Evolutionary conservation across 1,140 invertebrate genomes (phyloP), one percentile per base, ranked within the genome.

Genomic region (Drosophila guanche): DNA sequence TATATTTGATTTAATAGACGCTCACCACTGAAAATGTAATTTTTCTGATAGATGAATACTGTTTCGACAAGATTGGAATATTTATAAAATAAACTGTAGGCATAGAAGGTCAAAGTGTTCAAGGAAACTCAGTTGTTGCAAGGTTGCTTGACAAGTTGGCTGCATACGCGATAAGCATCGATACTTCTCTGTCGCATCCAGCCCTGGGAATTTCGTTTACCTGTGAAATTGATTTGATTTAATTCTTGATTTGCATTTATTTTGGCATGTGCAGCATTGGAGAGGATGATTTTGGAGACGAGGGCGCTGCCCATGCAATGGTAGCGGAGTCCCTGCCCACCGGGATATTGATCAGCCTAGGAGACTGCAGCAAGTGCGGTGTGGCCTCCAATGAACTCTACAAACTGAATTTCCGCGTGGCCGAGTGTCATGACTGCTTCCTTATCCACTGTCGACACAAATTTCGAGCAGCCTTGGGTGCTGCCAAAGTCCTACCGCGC

Each of bases 221-320:
- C 43, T 48, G 40, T 66, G 61, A 75, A 75, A 75, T 58, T 41
- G 4, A 22, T 25, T 43, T 23, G 5, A 23, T 29, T 37, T 27
- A 20, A 20, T 20, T 20, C 1, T 20, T 20, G 16, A 20, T 20
- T 10, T 53, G 3, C 2, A 2, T n/a, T 53, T 29, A 5, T 3
- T 14, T 14, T 55, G 23, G 33, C 50, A 91, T 91, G 90, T 91
- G 90, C 52, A 91, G 85, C 50, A 90, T 91, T 43, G 90, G 81
- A 0, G 90, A 91, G 55, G 90, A 91, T 52, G 90, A 91, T 66
- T 90, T 91, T 53, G 88, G 89, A 3, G 90, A 91, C 54, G 90
- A 90, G 8, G 90, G 90, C 8, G 89, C 75, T 20, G 46, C 42
- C 5, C 90, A 90, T 60, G 61, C 70, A 4, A 91, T 91, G 90